phyloP scores from a whole-genome alignment of 2,113 vertebrate genomes.

The Aix galericulata region DNA sequence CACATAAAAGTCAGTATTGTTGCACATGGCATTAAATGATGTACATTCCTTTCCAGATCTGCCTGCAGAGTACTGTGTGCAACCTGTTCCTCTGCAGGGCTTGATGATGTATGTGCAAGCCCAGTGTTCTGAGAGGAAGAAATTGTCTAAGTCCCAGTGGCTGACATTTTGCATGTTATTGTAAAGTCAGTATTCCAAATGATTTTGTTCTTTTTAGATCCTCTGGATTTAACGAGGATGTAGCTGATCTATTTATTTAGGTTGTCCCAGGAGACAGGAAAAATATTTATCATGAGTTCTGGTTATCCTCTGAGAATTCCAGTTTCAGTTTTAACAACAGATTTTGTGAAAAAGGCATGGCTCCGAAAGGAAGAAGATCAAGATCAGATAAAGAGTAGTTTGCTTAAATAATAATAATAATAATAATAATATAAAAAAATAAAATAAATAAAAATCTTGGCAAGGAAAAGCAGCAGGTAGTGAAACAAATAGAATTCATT shows the following conservation, averaged over 20 bases:
- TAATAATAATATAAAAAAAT: too few species aligned
- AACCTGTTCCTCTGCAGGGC: not conserved
- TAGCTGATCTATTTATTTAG: not conserved
- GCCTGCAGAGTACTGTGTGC: not conserved
- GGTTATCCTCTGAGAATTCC: not conserved
- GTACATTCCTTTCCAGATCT: not conserved
- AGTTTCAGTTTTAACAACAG: not conserved
- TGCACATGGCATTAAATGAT: too few species aligned
- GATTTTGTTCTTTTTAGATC: not conserved
- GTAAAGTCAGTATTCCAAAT: not conserved
- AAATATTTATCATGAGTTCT: not conserved
- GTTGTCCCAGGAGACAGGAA: not conserved
- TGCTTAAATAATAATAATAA: not conserved
- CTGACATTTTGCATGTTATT: not conserved
- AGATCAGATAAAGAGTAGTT: not conserved
- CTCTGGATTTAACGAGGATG: not conserved
- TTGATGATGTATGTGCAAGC: not conserved
- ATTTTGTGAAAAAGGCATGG: not conserved
- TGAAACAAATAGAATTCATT: not conserved
- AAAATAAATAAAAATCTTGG: not conserved
- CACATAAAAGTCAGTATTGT: not conserved
- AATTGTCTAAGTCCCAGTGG: not conserved
- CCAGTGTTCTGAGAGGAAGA: rapidly evolving
- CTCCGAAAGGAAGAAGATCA: not conserved
- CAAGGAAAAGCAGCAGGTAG: not conserved